These are phyloP conservation scores for Erethizon dorsatum DNA, from an alignment of 2,797 vertebrate genomes.

Conservation along the genomic window DNA sequence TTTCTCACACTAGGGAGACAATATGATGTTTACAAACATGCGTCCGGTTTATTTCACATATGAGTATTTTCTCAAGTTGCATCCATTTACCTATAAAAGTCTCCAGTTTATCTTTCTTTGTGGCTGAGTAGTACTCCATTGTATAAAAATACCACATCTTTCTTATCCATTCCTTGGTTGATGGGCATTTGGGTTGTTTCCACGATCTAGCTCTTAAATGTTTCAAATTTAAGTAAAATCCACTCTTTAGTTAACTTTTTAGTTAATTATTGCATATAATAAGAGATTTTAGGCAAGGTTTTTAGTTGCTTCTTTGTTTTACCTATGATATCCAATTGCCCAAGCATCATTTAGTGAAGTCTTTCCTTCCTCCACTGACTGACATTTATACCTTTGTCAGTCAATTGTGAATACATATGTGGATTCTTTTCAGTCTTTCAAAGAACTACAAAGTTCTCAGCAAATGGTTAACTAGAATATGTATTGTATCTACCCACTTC, in stretches of 20 bases:
- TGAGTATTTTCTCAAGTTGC: no score
- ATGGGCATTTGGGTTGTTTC: no score
- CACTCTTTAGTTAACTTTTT: constrained; percentile 43
- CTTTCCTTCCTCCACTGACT: constrained; percentile 35
- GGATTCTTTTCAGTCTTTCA: constrained; percentile 1
- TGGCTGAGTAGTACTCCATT: no score
- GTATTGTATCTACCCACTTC: background rate
- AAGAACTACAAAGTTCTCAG: constrained; percentile 20
- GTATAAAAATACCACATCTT: no score
- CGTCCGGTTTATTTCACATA: no score
- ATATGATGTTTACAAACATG: no score
- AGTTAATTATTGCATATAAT: background rate
- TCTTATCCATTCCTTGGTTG: no score
- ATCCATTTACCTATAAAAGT: no score
- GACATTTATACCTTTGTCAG: background rate
- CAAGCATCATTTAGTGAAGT: background rate
- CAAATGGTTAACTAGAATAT: constrained; percentile 52
- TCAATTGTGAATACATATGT: background rate
- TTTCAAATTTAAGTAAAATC: constrained; percentile 45
- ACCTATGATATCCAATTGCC: background rate
- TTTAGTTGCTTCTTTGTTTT: background rate
- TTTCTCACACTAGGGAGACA: no score
- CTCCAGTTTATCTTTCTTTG: no score
- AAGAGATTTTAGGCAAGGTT: background rate
- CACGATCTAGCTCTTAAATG: background rate